Conservation (phyloP, 2,888 invertebrate genomes). For the Ophioninae sp. region DNA sequence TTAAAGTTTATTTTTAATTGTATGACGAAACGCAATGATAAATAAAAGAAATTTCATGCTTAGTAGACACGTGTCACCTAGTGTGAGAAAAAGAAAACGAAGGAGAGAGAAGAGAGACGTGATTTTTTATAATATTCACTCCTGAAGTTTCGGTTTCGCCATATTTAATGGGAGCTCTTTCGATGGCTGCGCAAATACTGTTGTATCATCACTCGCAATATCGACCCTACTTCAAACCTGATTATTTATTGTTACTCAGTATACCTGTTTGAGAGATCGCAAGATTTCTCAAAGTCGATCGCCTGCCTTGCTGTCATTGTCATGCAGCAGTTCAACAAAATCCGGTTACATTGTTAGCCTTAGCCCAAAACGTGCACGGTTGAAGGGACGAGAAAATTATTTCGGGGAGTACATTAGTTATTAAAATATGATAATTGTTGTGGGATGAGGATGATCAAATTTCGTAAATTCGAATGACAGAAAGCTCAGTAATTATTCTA, state of each 20-base stretch:
- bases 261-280: conserved; percentile 3
- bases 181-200: conserved; percentile 1
- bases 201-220: conserved; percentile 1
- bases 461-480: too few species aligned
- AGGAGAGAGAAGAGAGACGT: conserved; percentile 12
- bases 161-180: conserved; percentile 24
- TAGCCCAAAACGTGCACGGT: not conserved
- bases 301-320: not conserved
- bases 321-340: not conserved
- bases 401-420: not conserved
- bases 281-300: not conserved
- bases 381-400: not conserved
- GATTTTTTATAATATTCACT: conserved; percentile 37
- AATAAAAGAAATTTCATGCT: not conserved
- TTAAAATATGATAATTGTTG: not conserved
- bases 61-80: not conserved
- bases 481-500: too few species aligned
- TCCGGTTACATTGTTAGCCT: conserved; percentile 2
- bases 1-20: conserved; percentile 54
- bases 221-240: not conserved
- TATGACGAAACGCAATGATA: not conserved
- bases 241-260: not conserved
- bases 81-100: not conserved
- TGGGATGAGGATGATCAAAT: not conserved
- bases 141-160: not conserved